Percentiles rank a stretch among this genome's conserved stretches.
Evolutionary conservation across 2,797 vertebrate species (phyloP).

Genomic region (Paguma larvata): DNA sequence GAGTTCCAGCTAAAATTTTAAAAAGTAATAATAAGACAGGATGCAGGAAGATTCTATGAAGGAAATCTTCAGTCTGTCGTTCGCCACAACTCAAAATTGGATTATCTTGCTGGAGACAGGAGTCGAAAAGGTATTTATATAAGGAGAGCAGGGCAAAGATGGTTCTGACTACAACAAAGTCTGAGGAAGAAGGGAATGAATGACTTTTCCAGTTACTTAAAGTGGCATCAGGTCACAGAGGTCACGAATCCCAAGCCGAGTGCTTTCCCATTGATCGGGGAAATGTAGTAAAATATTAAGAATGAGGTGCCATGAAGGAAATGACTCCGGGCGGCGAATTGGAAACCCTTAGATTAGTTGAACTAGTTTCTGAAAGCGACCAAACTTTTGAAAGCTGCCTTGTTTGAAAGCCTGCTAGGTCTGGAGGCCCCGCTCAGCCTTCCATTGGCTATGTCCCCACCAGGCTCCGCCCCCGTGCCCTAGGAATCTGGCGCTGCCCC

Average conservation of each 20-base stretch:
- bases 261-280: background rate
- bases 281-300: background rate
- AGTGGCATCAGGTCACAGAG: background rate
- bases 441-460: rapidly evolving
- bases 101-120: background rate
- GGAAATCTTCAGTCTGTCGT: background rate
- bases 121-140: background rate
- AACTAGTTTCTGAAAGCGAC: background rate
- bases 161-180: background rate
- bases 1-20: background rate
- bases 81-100: background rate
- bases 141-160: background rate
- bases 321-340: background rate
- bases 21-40: background rate
- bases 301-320: background rate
- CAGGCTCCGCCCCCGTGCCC: background rate
- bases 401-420: background rate
- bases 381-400: background rate
- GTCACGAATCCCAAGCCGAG: background rate
- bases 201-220: background rate
- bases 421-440: background rate
- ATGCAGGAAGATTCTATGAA: background rate
- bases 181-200: background rate
- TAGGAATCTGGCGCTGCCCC: background rate
- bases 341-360: rapidly evolving